phyloP scores from a whole-genome alignment of 2,113 vertebrate genomes.

The Phaethon lepturus region DNA sequence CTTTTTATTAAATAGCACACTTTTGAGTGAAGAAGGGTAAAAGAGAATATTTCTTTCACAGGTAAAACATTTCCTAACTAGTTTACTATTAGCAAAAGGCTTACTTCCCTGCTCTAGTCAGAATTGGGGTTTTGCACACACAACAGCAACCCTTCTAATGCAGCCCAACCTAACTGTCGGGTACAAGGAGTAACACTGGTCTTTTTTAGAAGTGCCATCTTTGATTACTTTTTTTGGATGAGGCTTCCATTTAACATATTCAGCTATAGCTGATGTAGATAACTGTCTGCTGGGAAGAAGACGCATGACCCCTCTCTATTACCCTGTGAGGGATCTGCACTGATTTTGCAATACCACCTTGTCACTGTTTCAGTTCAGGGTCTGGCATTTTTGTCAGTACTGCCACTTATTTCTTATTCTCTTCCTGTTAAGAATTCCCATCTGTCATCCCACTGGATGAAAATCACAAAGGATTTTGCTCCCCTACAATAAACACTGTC shows the following conservation, averaged over 20 bases:
- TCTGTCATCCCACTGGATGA: not conserved
- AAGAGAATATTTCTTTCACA: not conserved
- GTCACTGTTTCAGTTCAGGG: not conserved
- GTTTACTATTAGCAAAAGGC: not conserved
- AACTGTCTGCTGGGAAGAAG: not conserved
- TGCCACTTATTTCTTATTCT: constrained; percentile 16
- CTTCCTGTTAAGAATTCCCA: not conserved
- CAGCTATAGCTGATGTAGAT: not conserved
- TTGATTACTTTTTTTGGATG: not conserved
- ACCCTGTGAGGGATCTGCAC: not conserved
- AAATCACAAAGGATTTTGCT: not conserved
- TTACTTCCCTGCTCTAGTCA: not conserved
- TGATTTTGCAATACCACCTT: constrained; percentile 22
- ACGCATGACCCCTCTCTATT: not conserved
- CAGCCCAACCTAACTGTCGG: not conserved
- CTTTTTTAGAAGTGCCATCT: not conserved
- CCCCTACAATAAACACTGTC: not conserved
- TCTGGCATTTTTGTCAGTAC: not conserved
- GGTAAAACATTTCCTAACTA: not conserved
- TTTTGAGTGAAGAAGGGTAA: not conserved
- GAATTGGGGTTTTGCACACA: not conserved
- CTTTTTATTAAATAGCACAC: not conserved
- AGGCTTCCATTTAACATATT: constrained; percentile 20
- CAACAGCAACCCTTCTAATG: not conserved
- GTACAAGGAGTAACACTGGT: not conserved